Base-by-base conservation (phyloP, 2,797 vertebrate species). In the Argentina silus region DNA sequence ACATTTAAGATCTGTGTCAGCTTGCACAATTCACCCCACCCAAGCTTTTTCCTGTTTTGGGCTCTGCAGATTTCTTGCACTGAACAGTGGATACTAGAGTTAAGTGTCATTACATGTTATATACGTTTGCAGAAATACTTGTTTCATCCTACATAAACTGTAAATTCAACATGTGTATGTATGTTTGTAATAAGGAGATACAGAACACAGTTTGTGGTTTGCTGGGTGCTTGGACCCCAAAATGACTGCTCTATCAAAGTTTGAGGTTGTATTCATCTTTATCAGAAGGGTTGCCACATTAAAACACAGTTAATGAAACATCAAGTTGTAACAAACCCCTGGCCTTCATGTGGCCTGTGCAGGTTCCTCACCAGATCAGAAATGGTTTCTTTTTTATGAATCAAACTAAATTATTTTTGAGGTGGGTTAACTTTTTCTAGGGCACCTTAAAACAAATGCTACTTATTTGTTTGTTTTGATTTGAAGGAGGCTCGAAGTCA, bases 361-460 rank as follows among this genome's bases (percentile, higher is more conserved):
- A 75, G 72, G 72, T 84, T 81, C 82, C 70, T 67, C 69, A 72
- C 70, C 81, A 78, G 75, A 86, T 82, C 78, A 85, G 85, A 88
- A 88, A 81, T 84, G 43, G 70, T 61, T 75, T 79, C 69, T 77
- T 85, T 80, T 77, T 64, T 75, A 85, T 85, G 74, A 89, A 88
- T 89, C 68, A 73, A 76, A 83, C 84, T 83, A 82, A 92, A 92
- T 90, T n/a, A n/a, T n/a, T n/a, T n/a, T n/a, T n/a, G n/a, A n/a
- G 78, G 73, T 74, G 74, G 77, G 80, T 87, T 91, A 84, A 70
- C 81, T 64, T 80, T 73, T 84, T 79, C 85, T 76, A 76, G 69
- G 81, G 83, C 59, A 75, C 83, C 27, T 84, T 89, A 86, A 90
- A 90, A 80, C 79, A 78, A 85, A 78, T 78, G 63, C 75, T 59